Evolutionary conservation across 2,888 invertebrate genomes (phyloP).

Genomic region (Xanthia icteritia): DNA sequence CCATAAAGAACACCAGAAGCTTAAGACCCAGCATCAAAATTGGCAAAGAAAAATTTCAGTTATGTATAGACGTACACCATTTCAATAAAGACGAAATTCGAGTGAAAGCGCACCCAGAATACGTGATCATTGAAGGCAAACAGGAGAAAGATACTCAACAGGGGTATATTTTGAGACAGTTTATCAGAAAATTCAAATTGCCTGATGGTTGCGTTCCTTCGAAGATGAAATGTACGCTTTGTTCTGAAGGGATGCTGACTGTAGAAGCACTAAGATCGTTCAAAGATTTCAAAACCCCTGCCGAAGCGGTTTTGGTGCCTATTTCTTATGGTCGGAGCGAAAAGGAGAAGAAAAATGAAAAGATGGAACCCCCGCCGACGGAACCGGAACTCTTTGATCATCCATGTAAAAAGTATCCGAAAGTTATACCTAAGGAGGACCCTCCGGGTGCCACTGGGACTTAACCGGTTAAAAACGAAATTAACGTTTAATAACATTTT

Average conservation of each 20-base stretch:
- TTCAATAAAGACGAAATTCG: conserved; percentile 81
- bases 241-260: conserved; percentile 79
- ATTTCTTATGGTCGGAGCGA: conserved; percentile 56
- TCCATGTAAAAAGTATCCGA: conserved; percentile 30
- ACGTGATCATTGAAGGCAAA: conserved; percentile 83
- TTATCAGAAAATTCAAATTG: conserved; percentile 81
- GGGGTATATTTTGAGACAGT: conserved; percentile 78
- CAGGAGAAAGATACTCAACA: conserved; percentile 79
- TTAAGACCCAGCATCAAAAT: conserved; percentile 78
- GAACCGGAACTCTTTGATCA: background rate
- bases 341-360: background rate
- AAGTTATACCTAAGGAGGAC: conserved; percentile 11
- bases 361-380: background rate
- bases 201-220: conserved; percentile 80
- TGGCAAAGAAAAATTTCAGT: conserved; percentile 79
- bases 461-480: background rate
- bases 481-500: background rate
- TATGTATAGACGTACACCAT: conserved; percentile 79
- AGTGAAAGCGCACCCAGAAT: conserved; percentile 81
- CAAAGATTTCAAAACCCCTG: conserved; percentile 71
- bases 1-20: conserved; percentile 70
- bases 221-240: conserved; percentile 74
- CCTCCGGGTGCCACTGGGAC: too few relatives aligned
- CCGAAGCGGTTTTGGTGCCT: conserved; percentile 72
- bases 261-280: conserved; percentile 77